Conservation (phyloP, 2,888 invertebrate species). For the Rugalucina vietnamica region DNA sequence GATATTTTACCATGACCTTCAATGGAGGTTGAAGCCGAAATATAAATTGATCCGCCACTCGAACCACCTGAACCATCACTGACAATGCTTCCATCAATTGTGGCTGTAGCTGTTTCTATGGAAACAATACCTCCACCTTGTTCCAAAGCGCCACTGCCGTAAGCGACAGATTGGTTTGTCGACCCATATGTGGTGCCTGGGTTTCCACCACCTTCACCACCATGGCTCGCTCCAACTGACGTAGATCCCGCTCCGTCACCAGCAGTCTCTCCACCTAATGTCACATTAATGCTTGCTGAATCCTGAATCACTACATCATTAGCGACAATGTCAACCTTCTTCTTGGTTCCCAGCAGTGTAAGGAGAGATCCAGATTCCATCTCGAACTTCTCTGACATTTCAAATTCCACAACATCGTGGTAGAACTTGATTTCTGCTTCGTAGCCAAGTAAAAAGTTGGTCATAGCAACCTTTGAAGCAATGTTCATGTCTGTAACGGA, state of each 20-base stretch:
- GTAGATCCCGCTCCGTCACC: constrained; percentile 48
- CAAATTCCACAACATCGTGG: neutral
- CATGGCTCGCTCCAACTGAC: constrained; percentile 67
- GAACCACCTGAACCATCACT: constrained; percentile 61
- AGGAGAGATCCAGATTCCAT: constrained; percentile 46
- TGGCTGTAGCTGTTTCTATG: constrained; percentile 41
- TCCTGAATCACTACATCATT: constrained; percentile 44
- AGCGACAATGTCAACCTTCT: constrained; percentile 33
- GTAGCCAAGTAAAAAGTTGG: constrained; percentile 6
- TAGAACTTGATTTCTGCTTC: constrained; percentile 1
- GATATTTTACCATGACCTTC: constrained; percentile 68
- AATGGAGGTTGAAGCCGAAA: constrained; percentile 50
- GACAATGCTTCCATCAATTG: constrained; percentile 64
- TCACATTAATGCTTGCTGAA: constrained; percentile 44
- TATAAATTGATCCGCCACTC: constrained; percentile 48
- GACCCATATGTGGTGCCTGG: constrained; percentile 65
- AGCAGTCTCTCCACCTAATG: constrained; percentile 51
- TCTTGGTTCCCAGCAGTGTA: constrained; percentile 9
- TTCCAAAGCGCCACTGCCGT: constrained; percentile 64
- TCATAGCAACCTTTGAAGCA: neutral
- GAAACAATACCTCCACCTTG: constrained; percentile 70
- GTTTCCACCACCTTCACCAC: constrained; percentile 69
- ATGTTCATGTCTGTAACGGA: constrained; percentile 18
- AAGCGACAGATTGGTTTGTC: constrained; percentile 40
- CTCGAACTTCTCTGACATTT: constrained; percentile 15